Percentiles rank a stretch among this genome's conserved stretches.
phyloP scores from a whole-genome alignment of 2,888 invertebrate genomes.

The Drosophila atripex region DNA sequence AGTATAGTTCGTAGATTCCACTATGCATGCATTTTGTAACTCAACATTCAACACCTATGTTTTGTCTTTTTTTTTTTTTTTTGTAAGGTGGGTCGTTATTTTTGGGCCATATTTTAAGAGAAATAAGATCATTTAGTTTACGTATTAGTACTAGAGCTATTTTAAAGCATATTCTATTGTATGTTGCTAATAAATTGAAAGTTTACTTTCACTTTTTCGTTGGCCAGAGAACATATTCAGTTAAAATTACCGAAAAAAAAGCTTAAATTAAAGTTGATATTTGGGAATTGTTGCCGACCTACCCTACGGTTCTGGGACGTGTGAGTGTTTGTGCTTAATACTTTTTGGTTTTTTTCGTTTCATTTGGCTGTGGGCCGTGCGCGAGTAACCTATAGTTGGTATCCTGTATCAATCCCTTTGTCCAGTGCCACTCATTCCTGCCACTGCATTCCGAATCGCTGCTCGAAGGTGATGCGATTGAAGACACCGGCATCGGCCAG shows the following conservation, averaged over 20 bases:
- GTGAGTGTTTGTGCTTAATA: conserved; percentile 9
- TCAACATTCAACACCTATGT: conserved; percentile 31
- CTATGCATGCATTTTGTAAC: conserved; percentile 35
- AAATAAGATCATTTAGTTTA: background rate
- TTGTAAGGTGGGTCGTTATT: conserved; percentile 15
- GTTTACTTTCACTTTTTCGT: background rate
- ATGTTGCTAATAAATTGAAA: background rate
- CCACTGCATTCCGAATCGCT: conserved; percentile 77
- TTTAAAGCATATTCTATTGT: background rate
- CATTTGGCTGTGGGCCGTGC: background rate
- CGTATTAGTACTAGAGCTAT: background rate
- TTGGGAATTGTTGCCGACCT: background rate
- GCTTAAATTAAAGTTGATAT: background rate
- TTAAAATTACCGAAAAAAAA: background rate
- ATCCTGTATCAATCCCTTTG: background rate
- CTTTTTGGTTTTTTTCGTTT: background rate
- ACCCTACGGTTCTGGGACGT: conserved; percentile 1
- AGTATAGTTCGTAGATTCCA: conserved; percentile 50
- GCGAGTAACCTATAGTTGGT: conserved; percentile 2
- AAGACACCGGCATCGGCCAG: conserved; percentile 77
- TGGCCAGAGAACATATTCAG: background rate
- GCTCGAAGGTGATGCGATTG: conserved; percentile 75
- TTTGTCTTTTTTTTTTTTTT: no score
- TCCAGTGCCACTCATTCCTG: conserved; percentile 45
- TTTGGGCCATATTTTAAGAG: background rate